Conservation (phyloP, 2,888 invertebrate species). For the Drosophila emarginata region DNA sequence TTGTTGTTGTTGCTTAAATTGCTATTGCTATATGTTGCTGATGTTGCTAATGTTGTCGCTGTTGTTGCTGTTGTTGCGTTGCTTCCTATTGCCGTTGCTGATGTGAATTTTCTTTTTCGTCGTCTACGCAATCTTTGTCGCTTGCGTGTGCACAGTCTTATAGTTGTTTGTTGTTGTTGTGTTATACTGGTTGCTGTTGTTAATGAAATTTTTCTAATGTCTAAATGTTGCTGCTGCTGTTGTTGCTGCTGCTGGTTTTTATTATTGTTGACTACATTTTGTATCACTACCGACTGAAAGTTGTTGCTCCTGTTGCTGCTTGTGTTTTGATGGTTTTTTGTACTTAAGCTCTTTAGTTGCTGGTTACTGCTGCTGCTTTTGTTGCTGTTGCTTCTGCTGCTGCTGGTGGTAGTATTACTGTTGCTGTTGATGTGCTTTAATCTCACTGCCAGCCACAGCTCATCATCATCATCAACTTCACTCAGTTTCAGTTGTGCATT, state of each 20-base stretch:
- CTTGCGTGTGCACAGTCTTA: slow-evolving; percentile 80
- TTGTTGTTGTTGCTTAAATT: slow-evolving; percentile 29
- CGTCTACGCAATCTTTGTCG: slow-evolving; percentile 78
- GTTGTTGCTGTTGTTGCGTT: slow-evolving; percentile 31
- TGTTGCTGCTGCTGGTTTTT: slow-evolving; percentile 35
- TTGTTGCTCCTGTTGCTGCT: slow-evolving; percentile 35
- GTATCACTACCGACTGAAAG: slow-evolving; percentile 44
- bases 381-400: slow-evolving; percentile 35
- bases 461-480: slow-evolving; percentile 71
- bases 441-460: slow-evolving; percentile 58
- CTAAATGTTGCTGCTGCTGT: slow-evolving; percentile 44
- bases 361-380: slow-evolving; percentile 37
- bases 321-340: slow-evolving; percentile 60
- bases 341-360: slow-evolving; percentile 75
- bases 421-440: slow-evolving; percentile 31
- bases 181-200: slow-evolving; percentile 44
- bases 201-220: slow-evolving; percentile 60
- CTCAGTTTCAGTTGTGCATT: slow-evolving; percentile 76
- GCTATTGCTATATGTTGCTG: slow-evolving; percentile 54
- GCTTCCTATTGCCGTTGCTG: slow-evolving; percentile 43
- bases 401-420: slow-evolving; percentile 52
- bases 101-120: slow-evolving; percentile 75
- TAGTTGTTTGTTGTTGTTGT: slow-evolving; percentile 70
- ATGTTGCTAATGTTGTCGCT: slow-evolving; percentile 7
- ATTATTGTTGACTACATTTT: slow-evolving; percentile 53